These are phyloP conservation scores for Siderastrea siderea DNA, from an alignment of 92 coral and sea anemone species.

Conservation along the genomic window DNA sequence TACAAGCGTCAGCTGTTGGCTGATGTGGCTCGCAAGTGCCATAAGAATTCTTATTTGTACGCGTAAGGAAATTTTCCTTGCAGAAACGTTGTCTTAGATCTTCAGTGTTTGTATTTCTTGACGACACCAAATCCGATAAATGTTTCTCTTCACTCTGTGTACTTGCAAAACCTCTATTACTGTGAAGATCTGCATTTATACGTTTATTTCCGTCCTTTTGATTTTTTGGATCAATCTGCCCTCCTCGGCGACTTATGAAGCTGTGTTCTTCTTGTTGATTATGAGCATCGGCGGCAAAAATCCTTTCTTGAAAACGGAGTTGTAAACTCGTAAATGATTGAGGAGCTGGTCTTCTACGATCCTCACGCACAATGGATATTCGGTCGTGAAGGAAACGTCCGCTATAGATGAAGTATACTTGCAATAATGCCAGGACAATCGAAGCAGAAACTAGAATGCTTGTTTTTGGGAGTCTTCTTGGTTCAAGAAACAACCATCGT, in stretches of 20 bases:
- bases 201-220: not conserved
- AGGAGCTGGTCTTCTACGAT: not conserved
- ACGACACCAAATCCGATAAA: not conserved
- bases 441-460: not conserved
- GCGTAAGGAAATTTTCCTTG: constrained; percentile 11
- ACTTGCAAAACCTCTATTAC: not conserved
- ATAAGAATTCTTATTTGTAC: constrained; percentile 40
- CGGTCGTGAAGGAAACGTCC: not conserved
- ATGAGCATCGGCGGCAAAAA: not conserved
- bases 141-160: not conserved
- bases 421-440: not conserved
- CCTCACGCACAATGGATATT: not conserved
- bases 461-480: not conserved
- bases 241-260: not conserved
- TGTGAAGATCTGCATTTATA: not conserved
- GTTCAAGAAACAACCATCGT: not conserved
- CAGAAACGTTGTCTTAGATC: not conserved
- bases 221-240: not conserved
- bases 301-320: not conserved
- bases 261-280: not conserved
- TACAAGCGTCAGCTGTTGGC: constrained; percentile 68
- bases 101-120: not conserved
- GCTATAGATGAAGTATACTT: not conserved
- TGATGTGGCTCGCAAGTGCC: constrained; percentile 80
- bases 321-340: not conserved